Evolutionary conservation across 30 jellyfish, hydroid and myxozoan species (phyloP).

Genomic region (Aurelia sp.): DNA sequence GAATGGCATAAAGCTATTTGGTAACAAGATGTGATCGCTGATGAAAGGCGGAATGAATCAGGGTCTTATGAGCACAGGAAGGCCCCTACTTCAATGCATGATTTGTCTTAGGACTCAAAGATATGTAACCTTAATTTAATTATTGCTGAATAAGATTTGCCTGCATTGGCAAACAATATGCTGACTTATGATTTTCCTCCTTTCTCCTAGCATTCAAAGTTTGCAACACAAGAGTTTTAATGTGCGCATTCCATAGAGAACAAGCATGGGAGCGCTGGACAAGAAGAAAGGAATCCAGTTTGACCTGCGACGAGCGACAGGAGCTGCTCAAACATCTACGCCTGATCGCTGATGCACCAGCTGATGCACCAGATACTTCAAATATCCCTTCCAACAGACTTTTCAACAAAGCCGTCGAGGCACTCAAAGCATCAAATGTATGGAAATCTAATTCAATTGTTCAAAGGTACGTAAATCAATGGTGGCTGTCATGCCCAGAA

Average conservation of each 20-base stretch:
- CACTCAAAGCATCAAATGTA: conserved; percentile 4
- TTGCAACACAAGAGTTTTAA: conserved; percentile 15
- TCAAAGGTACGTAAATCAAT: conserved; percentile 10
- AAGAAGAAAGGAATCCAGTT: conserved; percentile 21
- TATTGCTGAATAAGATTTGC: too few relatives aligned
- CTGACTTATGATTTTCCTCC: background rate
- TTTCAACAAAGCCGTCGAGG: conserved; percentile 21
- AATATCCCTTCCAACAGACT: background rate
- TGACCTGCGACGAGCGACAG: background rate
- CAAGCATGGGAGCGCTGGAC: conserved; percentile 67
- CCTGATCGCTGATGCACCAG: conserved; percentile 40
- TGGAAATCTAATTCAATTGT: conserved; percentile 13
- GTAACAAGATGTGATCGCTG: too few relatives aligned
- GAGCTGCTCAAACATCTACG: conserved; percentile 22
- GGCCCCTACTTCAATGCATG: too few relatives aligned
- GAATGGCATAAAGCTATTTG: too few relatives aligned
- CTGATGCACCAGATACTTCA: conserved; percentile 1
- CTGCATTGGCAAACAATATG: too few relatives aligned
- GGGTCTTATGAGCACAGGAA: too few relatives aligned
- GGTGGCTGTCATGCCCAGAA: conserved; percentile 55
- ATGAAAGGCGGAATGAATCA: too few relatives aligned
- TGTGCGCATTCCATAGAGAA: conserved; percentile 45
- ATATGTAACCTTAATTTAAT: too few relatives aligned
- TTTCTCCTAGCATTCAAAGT: conserved; percentile 8
- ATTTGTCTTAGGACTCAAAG: too few relatives aligned